Evolutionary conservation across 2,888 invertebrate genomes (phyloP).

Genomic region (Drymonia ruficornis): DNA sequence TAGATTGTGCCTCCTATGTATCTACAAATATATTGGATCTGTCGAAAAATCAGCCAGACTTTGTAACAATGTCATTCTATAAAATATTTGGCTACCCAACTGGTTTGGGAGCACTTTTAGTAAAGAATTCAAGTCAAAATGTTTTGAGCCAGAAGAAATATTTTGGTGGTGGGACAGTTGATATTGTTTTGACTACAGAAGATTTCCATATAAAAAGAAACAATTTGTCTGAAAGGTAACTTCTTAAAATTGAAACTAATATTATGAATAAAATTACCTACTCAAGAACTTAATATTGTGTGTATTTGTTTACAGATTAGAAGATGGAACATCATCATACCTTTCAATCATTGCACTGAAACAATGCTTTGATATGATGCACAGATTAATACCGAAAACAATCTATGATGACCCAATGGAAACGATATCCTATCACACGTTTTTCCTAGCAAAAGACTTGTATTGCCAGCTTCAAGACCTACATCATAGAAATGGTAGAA

Average conservation of each 20-base stretch:
- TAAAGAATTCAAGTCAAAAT: conserved; percentile 86
- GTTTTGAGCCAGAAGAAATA: conserved; percentile 88
- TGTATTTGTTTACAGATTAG: conserved; percentile 87
- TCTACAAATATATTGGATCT: conserved; percentile 92
- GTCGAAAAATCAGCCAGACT: conserved; percentile 90
- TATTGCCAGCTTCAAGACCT: conserved; percentile 86
- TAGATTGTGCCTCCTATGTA: conserved; percentile 95
- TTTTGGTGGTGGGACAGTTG: conserved; percentile 98
- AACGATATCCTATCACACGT: conserved; percentile 90
- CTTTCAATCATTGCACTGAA: conserved; percentile 92
- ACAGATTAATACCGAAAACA: conserved; percentile 85
- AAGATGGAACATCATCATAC: conserved; percentile 97
- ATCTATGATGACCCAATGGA: conserved; percentile 80
- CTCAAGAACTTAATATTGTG: no score
- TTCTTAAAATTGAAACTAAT: background rate
- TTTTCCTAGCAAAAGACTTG: conserved; percentile 89
- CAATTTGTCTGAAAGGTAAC: conserved; percentile 89
- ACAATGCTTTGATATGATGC: conserved; percentile 92
- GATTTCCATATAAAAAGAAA: conserved; percentile 89
- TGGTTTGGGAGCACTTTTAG: conserved; percentile 95
- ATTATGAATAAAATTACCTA: background rate
- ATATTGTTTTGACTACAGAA: conserved; percentile 90
- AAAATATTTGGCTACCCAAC: conserved; percentile 98
- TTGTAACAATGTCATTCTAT: conserved; percentile 96
- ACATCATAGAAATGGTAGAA: conserved; percentile 89